Base-by-base conservation (phyloP, 2,797 vertebrate species). In the Bradypodion pumilum region DNA sequence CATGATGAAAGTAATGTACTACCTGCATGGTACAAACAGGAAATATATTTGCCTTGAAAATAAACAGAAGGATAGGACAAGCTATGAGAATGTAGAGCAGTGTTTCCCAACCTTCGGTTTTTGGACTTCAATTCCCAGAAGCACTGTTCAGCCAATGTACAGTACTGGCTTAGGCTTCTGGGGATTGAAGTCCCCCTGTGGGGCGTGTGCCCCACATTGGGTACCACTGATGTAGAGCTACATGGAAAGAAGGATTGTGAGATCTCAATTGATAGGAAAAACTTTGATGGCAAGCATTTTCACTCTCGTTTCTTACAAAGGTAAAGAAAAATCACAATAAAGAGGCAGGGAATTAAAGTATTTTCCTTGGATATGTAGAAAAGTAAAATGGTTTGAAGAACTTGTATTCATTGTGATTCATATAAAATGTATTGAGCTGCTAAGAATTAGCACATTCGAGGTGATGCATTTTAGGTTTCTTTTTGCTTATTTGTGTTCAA, bases 381-480 rank as follows among this genome's bases (percentile, higher is more conserved):
- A 80, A n/a, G 10, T 46, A 29, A 46, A 37, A 69, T 40, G 21
- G 7, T 4, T 5, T 27, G 60, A 15, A 37, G 19, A 12, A 25
- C 27, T 25, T 4, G n/a, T 44, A 15, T 1, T 1, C 13, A 66
- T 6, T 65, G 49, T 12, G 52, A n/a, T 27, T 81, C 8, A 35
- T 72, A 63, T 65, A 82, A 59, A 66, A 66, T 82, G 1, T 37
- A 27, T 74, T 66, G 40, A 0, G 27, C 46, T 59, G 40, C 37
- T 46, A 46, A 40, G 69, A 44, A 12, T 83, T 87, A 80, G 60
- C 76, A 15, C 29, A 10, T 32, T 4, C 80, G 46, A 16, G 74
- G 21, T n/a, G 25, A 19, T 86, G 78, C 77, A 69, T 74, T 86
- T 73, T 68, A 23, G 83, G 29, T 32, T 42, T 82, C 25, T 12